A percentile compares a stretch with the other conserved stretches of the same genome.
Conservation (phyloP, 92 coral and sea anemone genomes). For the Zoanthus solanderi region DNA sequence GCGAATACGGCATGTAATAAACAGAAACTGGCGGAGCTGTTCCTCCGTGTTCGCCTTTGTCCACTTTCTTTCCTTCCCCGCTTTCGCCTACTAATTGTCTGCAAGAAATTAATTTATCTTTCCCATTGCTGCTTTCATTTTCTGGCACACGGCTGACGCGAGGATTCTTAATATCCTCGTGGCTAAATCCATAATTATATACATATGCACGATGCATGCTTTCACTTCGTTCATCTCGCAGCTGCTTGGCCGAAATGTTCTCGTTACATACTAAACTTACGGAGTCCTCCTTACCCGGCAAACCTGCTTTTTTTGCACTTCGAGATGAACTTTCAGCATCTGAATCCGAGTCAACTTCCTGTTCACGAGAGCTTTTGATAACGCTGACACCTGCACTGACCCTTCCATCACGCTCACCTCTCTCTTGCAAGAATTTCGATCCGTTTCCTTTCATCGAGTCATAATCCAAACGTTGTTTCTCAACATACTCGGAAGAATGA, state of each 20-base stretch:
- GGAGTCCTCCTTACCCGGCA: conserved; percentile 66
- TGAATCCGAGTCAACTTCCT: conserved; percentile 73
- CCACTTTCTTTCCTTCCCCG: conserved; percentile 10
- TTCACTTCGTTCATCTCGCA: conserved; percentile 55
- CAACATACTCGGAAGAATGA: conserved; percentile 24
- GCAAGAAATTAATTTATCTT: conserved; percentile 29
- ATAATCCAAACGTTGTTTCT: conserved; percentile 32
- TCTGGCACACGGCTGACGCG: conserved; percentile 46
- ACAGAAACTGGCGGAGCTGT: conserved; percentile 34
- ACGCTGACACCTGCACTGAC: conserved; percentile 76
- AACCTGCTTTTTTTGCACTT: conserved; percentile 59
- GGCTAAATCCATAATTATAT: conserved; percentile 63
- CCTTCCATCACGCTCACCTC: conserved; percentile 35
- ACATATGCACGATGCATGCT: conserved; percentile 59
- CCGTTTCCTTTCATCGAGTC: conserved; percentile 31
- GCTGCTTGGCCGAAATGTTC: conserved; percentile 66
- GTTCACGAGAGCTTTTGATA: conserved; percentile 73
- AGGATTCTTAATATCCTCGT: conserved; percentile 67
- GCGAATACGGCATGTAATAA: conserved; percentile 31
- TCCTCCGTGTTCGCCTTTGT: conserved; percentile 20
- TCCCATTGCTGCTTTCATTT: conserved; percentile 67
- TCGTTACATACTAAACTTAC: conserved; percentile 74
- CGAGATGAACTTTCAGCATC: conserved; percentile 70
- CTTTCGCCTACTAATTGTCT: conserved; percentile 16
- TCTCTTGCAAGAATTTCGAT: conserved; percentile 39